A percentile compares a stretch with the other conserved stretches of the same genome.
Conservation (phyloP, 2,888 invertebrate genomes). For the Drosophila acutilabella region DNA sequence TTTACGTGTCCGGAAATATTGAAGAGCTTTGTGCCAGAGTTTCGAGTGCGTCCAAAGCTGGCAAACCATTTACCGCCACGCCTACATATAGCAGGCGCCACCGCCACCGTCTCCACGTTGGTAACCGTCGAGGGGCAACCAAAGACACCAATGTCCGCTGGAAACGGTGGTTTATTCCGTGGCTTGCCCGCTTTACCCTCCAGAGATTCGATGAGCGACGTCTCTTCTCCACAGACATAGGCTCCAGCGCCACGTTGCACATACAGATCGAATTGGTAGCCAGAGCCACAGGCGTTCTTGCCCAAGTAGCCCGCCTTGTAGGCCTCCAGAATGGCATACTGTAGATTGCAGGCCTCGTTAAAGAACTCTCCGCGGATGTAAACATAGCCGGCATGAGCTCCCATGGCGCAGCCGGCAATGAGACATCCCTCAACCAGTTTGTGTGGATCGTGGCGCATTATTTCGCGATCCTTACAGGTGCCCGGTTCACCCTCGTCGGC, state of each 20-base stretch:
- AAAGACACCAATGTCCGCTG: slow-evolving; percentile 98
- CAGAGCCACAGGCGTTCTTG: slow-evolving; percentile 86
- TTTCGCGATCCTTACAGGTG: slow-evolving; percentile 99
- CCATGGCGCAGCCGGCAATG: slow-evolving; percentile 97
- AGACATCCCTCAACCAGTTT: slow-evolving; percentile 97
- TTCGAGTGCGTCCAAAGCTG: slow-evolving; percentile 96
- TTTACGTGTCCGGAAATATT: slow-evolving; percentile 90
- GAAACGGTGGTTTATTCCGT: slow-evolving; percentile 98
- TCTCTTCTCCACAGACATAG: slow-evolving; percentile 93
- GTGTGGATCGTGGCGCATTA: slow-evolving; percentile 99
- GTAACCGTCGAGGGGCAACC: slow-evolving; percentile 99
- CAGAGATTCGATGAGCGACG: slow-evolving; percentile 98
- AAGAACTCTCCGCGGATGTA: slow-evolving; percentile 99
- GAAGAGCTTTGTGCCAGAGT: slow-evolving; percentile 94
- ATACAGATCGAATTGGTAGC: slow-evolving; percentile 98
- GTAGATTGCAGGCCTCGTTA: slow-evolving; percentile 98
- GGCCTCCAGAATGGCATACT: slow-evolving; percentile 92
- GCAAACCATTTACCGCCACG: slow-evolving; percentile 98
- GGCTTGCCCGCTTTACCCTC: slow-evolving; percentile 99
- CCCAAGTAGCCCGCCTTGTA: slow-evolving; percentile 97
- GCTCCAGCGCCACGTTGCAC: slow-evolving; percentile 94
- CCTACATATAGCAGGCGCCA: slow-evolving; percentile 96
- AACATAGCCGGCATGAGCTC: slow-evolving; percentile 97
- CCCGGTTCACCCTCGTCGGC: slow-evolving; percentile 99
- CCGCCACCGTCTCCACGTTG: slow-evolving; percentile 99